Percentiles rank a stretch among this genome's conserved stretches.
Conservation (phyloP, 2,113 vertebrate genomes). For the Taxidea taxus region DNA sequence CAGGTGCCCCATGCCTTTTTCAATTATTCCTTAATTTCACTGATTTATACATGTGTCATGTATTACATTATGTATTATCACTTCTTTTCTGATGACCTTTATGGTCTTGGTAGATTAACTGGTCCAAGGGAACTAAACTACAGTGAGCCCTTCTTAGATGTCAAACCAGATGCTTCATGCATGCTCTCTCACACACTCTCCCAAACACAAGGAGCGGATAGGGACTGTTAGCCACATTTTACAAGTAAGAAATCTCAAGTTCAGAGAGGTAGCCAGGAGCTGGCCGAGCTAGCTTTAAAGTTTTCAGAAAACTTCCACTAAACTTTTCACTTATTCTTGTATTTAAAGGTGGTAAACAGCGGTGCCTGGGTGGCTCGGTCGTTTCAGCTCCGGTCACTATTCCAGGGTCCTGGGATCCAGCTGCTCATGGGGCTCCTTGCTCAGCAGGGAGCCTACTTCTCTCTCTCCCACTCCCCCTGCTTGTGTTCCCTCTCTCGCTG, state of each 20-base stretch:
- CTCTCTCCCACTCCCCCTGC: no score
- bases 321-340: background rate
- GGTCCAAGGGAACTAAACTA: background rate
- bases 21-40: background rate
- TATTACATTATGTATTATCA: background rate
- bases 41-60: background rate
- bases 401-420: no score
- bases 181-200: background rate
- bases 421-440: no score
- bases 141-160: background rate
- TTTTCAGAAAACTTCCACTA: background rate
- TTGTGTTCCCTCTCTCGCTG: no score
- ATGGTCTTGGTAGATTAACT: background rate
- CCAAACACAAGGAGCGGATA: background rate
- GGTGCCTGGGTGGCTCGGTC: no score
- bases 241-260: background rate
- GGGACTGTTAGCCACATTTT: background rate
- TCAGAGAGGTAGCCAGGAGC: background rate
- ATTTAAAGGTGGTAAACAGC: background rate
- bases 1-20: background rate
- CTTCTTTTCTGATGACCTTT: background rate
- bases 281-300: background rate
- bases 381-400: no score
- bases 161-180: background rate
- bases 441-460: no score